phyloP scores from a whole-genome alignment of 2,113 vertebrate species.

The Calidris pygmaea region DNA sequence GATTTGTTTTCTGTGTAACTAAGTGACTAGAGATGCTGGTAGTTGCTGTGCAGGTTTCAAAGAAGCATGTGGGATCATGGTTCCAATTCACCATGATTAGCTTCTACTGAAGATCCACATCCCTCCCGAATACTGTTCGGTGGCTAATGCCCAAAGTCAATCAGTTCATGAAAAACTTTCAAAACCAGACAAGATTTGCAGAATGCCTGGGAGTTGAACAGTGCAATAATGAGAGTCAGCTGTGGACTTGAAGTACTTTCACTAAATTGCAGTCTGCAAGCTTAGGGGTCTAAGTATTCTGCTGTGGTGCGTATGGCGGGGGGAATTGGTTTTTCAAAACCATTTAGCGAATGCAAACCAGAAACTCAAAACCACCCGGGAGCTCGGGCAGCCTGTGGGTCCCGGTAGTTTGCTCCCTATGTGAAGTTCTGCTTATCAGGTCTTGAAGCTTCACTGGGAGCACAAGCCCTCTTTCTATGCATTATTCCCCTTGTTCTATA shows the following conservation, averaged over 20 bases:
- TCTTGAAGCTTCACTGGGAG: not conserved
- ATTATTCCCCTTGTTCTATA: not conserved
- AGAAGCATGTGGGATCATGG: not conserved
- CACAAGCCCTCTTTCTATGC: rapidly evolving
- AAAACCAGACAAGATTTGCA: not conserved
- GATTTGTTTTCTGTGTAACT: not conserved
- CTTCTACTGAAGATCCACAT: not conserved
- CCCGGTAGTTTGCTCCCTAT: not conserved
- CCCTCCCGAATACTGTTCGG: not conserved
- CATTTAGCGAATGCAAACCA: not conserved
- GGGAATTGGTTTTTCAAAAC: not conserved
- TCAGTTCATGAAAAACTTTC: not conserved
- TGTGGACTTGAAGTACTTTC: not conserved
- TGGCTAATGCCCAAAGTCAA: not conserved
- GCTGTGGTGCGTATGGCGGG: not conserved
- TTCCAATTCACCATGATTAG: not conserved
- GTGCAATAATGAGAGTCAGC: not conserved
- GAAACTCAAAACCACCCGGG: not conserved
- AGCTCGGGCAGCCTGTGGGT: not conserved
- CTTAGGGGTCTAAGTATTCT: not conserved
- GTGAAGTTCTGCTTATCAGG: not conserved
- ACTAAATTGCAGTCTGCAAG: not conserved
- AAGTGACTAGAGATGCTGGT: not conserved
- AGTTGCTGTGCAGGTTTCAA: not conserved
- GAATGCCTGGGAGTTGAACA: not conserved